A percentile compares a stretch with the other conserved stretches of the same genome.
phyloP scores from a whole-genome alignment of 2,113 vertebrate genomes.

The Egretta garzetta region DNA sequence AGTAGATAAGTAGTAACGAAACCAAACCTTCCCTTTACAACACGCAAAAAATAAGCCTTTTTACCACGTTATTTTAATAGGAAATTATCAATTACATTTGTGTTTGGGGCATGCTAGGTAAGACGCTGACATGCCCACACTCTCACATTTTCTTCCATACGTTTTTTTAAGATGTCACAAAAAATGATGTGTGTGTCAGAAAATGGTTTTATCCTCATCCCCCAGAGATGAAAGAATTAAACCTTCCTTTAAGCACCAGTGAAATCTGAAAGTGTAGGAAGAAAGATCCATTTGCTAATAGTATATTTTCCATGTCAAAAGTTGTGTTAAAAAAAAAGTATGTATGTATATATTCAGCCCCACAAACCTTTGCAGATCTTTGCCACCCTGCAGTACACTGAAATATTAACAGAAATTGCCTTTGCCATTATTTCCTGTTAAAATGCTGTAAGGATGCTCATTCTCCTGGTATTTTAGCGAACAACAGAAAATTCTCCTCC shows the following conservation, averaged over 20 bases:
- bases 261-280: constrained; percentile 44
- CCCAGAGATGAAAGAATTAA: constrained; percentile 53
- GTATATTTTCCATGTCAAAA: constrained; percentile 55
- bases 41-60: fast-evolving
- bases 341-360: background rate
- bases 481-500: constrained; percentile 13
- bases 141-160: background rate
- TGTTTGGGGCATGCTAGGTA: background rate
- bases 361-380: constrained; percentile 48
- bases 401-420: constrained; percentile 50
- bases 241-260: constrained; percentile 46
- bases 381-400: constrained; percentile 21
- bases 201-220: constrained; percentile 46
- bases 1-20: background rate
- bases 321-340: background rate
- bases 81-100: background rate
- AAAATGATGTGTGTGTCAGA: background rate
- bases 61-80: background rate
- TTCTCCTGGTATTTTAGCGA: constrained; percentile 28
- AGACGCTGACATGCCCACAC: background rate
- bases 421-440: constrained; percentile 10
- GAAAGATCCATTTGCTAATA: constrained; percentile 40
- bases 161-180: background rate
- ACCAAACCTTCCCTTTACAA: background rate
- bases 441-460: constrained; percentile 15